These are phyloP conservation scores for Ephydatia muelleri DNA, from an alignment of 37 sponge, comb jelly and placozoan genomes.

Conservation along the genomic window DNA sequence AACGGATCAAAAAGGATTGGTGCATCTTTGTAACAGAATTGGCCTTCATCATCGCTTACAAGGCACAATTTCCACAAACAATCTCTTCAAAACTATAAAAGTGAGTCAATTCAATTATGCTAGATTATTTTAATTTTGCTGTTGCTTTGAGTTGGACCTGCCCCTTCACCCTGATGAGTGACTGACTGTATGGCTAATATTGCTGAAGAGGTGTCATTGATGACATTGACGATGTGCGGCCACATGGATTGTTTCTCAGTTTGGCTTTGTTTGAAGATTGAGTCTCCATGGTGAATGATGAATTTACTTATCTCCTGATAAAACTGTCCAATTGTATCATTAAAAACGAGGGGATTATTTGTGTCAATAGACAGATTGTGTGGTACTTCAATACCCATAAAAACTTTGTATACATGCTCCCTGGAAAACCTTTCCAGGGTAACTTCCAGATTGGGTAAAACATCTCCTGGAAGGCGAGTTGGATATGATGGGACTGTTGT, in stretches of 20 bases:
- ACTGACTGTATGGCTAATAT: constrained; percentile 28
- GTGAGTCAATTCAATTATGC: constrained; percentile 34
- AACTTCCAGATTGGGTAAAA: constrained; percentile 23
- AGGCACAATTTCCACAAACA: constrained; percentile 47
- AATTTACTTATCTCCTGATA: constrained; percentile 51
- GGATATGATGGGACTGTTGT: constrained; percentile 12
- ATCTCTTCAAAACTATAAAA: constrained; percentile 59
- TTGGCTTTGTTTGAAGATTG: not conserved
- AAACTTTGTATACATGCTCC: constrained; percentile 28
- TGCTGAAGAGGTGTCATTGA: constrained; percentile 30
- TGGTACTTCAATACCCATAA: constrained; percentile 37
- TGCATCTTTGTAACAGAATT: constrained; percentile 19
- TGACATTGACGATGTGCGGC: constrained; percentile 9
- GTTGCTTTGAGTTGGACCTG: constrained; percentile 33
- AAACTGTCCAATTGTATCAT: constrained; percentile 63
- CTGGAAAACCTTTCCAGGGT: constrained; percentile 18
- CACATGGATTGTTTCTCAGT: constrained; percentile 1
- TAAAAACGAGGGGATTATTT: constrained; percentile 13
- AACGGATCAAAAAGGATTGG: constrained; percentile 33
- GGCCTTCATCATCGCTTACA: not conserved
- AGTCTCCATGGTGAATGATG: constrained; percentile 20
- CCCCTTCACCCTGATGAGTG: constrained; percentile 69
- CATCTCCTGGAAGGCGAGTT: constrained; percentile 27
- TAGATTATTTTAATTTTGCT: not conserved
- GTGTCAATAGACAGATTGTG: constrained; percentile 7